These are phyloP conservation scores for Dendrolimus punctatus DNA, from an alignment of 1,140 invertebrate genomes.

Conservation along the genomic window DNA sequence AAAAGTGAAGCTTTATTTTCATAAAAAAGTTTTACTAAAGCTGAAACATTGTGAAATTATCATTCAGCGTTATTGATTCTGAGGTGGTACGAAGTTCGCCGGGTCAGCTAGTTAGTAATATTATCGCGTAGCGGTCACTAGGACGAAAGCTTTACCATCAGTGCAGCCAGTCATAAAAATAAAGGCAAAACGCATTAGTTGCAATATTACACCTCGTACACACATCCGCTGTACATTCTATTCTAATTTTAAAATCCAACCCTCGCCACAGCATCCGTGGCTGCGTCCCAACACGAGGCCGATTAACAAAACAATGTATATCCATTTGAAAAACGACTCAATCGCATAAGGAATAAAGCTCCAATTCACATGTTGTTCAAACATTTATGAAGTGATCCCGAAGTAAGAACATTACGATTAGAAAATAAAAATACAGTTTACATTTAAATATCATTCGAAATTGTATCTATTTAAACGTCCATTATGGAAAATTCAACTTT, in stretches of 20 bases:
- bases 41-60: too few species aligned
- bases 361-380: too few species aligned
- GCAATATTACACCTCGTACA: slow-evolving; percentile 15
- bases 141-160: neutral
- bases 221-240: slow-evolving; percentile 17
- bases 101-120: too few species aligned
- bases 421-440: slow-evolving; percentile 8
- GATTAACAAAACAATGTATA: neutral
- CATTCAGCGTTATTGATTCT: too few species aligned
- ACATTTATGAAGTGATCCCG: slow-evolving; percentile 4
- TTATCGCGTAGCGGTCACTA: neutral
- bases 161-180: neutral
- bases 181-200: neutral
- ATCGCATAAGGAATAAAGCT: too few species aligned
- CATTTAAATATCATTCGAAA: slow-evolving; percentile 10
- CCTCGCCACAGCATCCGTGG: slow-evolving; percentile 17
- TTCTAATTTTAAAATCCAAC: slow-evolving; percentile 16
- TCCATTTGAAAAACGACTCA: too few species aligned
- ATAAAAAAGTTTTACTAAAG: too few species aligned
- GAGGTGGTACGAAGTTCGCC: too few species aligned
- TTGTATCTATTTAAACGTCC: neutral
- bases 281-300: neutral
- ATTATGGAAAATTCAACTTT: slow-evolving; percentile 2
- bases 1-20: too few species aligned
- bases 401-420: slow-evolving; percentile 10